Conservation (phyloP, 2,888 invertebrate genomes). For the Panorpa germanica region DNA sequence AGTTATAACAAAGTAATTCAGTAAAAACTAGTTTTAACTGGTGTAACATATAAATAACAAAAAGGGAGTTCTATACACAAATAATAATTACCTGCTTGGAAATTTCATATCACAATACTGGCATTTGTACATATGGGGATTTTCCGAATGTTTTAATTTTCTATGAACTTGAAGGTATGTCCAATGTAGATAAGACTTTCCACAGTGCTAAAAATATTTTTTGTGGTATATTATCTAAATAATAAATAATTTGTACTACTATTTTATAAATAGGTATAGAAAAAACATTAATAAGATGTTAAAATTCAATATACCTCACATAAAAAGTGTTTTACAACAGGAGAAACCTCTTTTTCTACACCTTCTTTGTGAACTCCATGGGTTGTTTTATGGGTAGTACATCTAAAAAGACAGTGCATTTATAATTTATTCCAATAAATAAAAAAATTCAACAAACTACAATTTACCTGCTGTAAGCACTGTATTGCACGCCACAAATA, state of each 20-base stretch:
- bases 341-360: constrained; percentile 28
- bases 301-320: too few relatives aligned
- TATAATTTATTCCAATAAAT: background rate
- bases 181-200: constrained; percentile 30
- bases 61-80: constrained; percentile 1
- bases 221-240: too few relatives aligned
- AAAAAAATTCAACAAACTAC: background rate
- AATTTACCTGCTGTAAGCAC: constrained; percentile 18
- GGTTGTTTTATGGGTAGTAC: constrained; percentile 29
- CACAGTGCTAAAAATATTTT: constrained; percentile 27
- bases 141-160: constrained; percentile 28
- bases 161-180: constrained; percentile 31
- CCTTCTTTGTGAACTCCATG: constrained; percentile 28
- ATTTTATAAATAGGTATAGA: too few relatives aligned
- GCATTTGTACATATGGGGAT: constrained; percentile 24
- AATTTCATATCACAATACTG: constrained; percentile 26
- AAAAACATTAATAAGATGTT: background rate
- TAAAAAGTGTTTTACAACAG: constrained; percentile 30
- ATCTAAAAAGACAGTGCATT: constrained; percentile 9
- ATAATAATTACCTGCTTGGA: constrained; percentile 22
- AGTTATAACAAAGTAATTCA: too few relatives aligned
- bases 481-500: background rate
- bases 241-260: too few relatives aligned
- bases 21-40: too few relatives aligned
- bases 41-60: too few relatives aligned